Percentiles rank a stretch among this genome's conserved stretches.
Conservation (phyloP, 2,113 vertebrate species). For the Triplophysa dalaica region DNA sequence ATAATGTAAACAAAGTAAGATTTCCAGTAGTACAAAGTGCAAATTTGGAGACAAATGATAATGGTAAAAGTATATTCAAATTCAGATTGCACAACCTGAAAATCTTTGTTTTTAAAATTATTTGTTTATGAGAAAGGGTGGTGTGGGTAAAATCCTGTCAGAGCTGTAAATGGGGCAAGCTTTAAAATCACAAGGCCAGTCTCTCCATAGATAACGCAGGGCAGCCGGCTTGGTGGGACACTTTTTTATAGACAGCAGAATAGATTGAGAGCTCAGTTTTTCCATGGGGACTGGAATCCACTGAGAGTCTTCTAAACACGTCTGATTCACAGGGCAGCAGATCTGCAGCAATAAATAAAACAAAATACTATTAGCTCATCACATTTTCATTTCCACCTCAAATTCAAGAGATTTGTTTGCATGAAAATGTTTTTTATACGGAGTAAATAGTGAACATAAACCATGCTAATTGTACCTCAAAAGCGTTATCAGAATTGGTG, state of each 20-base stretch:
- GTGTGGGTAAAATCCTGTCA: conserved; percentile 75
- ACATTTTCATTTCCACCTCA: neutral
- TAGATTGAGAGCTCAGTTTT: neutral
- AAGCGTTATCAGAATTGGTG: conserved; percentile 54
- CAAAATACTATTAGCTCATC: neutral
- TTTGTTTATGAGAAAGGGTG: conserved; percentile 71
- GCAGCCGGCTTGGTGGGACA: conserved; percentile 52
- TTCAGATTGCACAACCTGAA: neutral
- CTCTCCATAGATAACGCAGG: conserved; percentile 85
- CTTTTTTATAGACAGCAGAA: conserved; percentile 47
- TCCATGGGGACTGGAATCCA: conserved; percentile 75
- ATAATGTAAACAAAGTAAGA: neutral
- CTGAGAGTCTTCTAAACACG: conserved; percentile 6
- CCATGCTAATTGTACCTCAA: conserved; percentile 75
- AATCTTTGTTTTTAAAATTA: neutral
- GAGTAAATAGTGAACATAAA: too few relatives aligned
- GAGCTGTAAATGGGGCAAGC: conserved; percentile 81
- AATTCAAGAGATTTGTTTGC: neutral
- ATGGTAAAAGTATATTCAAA: neutral
- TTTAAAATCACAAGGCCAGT: conserved; percentile 87
- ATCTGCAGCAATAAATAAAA: conserved; percentile 67
- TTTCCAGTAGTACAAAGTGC: neutral
- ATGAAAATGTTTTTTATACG: neutral
- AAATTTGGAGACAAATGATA: too few relatives aligned
- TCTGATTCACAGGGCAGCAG: conserved; percentile 68